phyloP scores from a whole-genome alignment of 2,888 invertebrate species.

The Sphinx pinastri region DNA sequence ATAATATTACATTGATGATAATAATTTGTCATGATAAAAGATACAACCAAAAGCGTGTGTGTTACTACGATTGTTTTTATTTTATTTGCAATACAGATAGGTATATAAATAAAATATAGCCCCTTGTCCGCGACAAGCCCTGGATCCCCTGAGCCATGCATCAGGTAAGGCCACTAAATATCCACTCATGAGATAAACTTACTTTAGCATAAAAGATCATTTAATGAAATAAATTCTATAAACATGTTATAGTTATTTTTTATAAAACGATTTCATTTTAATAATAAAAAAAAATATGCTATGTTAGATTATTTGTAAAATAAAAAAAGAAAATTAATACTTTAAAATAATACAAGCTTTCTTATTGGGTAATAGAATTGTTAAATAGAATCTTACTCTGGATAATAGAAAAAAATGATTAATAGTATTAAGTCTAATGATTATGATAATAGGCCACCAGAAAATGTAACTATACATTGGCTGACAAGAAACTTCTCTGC shows the following conservation, averaged over 20 bases:
- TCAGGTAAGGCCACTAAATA: neutral
- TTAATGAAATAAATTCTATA: neutral
- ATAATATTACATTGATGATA: constrained; percentile 63
- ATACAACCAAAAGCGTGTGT: constrained; percentile 57
- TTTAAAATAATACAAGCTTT: constrained; percentile 77
- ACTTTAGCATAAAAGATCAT: neutral
- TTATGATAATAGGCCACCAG: constrained; percentile 74
- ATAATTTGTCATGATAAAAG: constrained; percentile 64
- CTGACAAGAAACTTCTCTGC: constrained; percentile 72
- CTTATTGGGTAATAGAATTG: constrained; percentile 58
- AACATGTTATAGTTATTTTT: neutral
- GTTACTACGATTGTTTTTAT: constrained; percentile 31
- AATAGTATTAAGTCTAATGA: constrained; percentile 57
- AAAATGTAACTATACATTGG: constrained; percentile 63
- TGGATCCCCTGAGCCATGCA: constrained; percentile 8
- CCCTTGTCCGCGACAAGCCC: neutral
- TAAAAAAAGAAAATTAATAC: constrained; percentile 71
- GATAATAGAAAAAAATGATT: constrained; percentile 68
- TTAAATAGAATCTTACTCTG: constrained; percentile 75
- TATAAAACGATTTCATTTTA: constrained; percentile 33
- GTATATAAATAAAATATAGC: constrained; percentile 20
- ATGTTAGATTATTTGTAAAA: constrained; percentile 43
- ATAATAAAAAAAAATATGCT: constrained; percentile 30
- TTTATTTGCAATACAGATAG: neutral
- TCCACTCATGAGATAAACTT: neutral